Evolutionary conservation across 2,113 vertebrate species (phyloP).

Genomic region (Xiphophorus couchianus): DNA sequence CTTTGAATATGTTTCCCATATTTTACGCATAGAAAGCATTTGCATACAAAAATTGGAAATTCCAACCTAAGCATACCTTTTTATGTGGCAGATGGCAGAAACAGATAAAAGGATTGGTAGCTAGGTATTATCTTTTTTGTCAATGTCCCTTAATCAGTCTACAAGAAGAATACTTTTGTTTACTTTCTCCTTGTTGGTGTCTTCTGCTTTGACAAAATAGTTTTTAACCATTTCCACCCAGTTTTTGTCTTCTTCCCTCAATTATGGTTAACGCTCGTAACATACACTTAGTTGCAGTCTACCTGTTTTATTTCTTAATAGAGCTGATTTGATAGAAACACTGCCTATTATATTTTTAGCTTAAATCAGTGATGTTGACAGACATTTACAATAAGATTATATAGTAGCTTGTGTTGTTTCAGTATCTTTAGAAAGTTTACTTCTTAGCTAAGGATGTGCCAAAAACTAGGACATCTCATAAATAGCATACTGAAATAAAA

Average conservation of each 20-base stretch:
- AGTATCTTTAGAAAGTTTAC: no score
- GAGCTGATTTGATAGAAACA: no score
- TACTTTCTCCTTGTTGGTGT: not conserved
- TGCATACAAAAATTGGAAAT: slow-evolving; percentile 13
- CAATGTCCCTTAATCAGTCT: slow-evolving; percentile 19
- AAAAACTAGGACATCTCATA: no score
- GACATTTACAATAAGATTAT: no score
- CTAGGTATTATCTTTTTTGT: slow-evolving; percentile 20
- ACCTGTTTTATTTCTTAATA: not conserved
- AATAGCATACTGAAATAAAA: no score
- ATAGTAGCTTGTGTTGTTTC: no score
- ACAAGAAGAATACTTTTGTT: slow-evolving; percentile 24
- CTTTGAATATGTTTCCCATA: not conserved
- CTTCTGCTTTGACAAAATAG: not conserved
- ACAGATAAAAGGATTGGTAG: slow-evolving; percentile 17
- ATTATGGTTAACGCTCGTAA: no score
- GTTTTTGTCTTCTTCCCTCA: not conserved
- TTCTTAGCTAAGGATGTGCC: no score
- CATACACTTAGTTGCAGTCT: no score
- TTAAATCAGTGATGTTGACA: no score
- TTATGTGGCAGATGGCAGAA: slow-evolving; percentile 13
- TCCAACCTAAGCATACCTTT: not conserved
- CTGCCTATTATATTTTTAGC: no score
- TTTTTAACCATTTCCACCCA: slow-evolving; percentile 4
- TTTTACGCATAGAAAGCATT: slow-evolving; percentile 5